Base-by-base conservation (phyloP, 2,797 vertebrate genomes). In the Liasis olivaceus region DNA sequence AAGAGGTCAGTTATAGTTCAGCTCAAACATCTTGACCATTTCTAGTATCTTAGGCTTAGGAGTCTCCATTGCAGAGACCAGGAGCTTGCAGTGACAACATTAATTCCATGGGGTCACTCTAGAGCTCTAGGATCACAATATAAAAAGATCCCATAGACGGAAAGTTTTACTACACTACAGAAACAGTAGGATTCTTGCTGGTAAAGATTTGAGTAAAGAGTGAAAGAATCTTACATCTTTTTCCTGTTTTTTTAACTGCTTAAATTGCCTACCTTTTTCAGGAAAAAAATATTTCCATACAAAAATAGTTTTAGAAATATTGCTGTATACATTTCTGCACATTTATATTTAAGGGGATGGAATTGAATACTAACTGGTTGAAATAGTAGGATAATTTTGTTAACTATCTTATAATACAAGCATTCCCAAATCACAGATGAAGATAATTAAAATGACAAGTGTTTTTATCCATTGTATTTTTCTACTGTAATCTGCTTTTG, bases 351-450 rank as follows among this genome's bases (percentile, higher is more conserved):
- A 31, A 62, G 17, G 63, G 36, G 24, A 87, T 77, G 54, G 24
- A 87, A 36, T 47, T 59, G 4, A 60, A 22, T 77, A 26, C 31
- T 51, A 84, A 90, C 31, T 60, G 64, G 54, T 59, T 89, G 62
- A 85, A 85, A 20, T 89, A 92, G 6, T 89, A 92, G 6, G 54
- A 77, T 24, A 12, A 77, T 56, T 90, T 95, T 91, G 92, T 92
- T 64, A 93, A 90, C 69, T 54, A 95, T 95, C 94, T 95, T 95
- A 95, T 91, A 92, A 26, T 64, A 66, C 58, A 88, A 90, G 94
- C 86, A 31, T 91, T 86, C 26, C 5, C 56, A 26, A 63, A n/a
- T 63, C 59, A 58, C 24, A 85, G 58, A n/a, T 87, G 2, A 36
- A 28, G n/a, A 22, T 85, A 56, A 31, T 64, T 91, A 36, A 24